phyloP scores from a whole-genome alignment of 2,113 vertebrate species.

The Lophotis ruficrista region DNA sequence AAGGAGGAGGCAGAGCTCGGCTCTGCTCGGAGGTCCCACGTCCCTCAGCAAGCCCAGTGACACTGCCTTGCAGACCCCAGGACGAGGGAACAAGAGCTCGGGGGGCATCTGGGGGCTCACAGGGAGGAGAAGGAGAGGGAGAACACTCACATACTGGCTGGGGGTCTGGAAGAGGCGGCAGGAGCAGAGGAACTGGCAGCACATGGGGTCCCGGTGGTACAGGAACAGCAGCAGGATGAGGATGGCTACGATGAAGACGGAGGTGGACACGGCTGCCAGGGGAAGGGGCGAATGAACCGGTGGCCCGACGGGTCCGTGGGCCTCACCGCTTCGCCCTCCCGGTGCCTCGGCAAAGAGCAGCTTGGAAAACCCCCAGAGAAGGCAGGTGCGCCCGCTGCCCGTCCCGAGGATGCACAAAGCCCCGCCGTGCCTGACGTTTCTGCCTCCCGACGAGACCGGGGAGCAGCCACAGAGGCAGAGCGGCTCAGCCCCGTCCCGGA shows the following conservation, averaged over 20 bases:
- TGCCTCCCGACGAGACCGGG: too few species aligned
- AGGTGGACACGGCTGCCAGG: slow-evolving; percentile 72
- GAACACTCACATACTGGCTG: slow-evolving; percentile 74
- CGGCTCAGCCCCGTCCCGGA: neutral
- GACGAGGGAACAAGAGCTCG: neutral
- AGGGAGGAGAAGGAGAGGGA: neutral
- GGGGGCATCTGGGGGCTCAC: fast-evolving
- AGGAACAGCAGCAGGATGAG: slow-evolving; percentile 80
- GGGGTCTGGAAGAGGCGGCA: slow-evolving; percentile 71
- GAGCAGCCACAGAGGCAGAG: neutral
- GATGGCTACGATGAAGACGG: slow-evolving; percentile 79
- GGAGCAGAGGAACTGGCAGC: slow-evolving; percentile 81
- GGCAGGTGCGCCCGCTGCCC: neutral
- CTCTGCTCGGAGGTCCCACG: neutral
- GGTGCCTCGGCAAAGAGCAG: neutral
- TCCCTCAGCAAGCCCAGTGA: neutral
- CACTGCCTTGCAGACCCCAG: neutral
- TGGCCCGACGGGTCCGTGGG: neutral
- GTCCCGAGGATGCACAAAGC: neutral
- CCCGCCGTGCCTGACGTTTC: neutral
- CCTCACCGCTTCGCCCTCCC: neutral
- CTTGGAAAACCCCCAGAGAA: neutral
- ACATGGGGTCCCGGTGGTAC: slow-evolving; percentile 77
- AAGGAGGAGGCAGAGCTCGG: neutral
- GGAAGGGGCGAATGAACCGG: neutral